These are phyloP conservation scores for Conchocele bisecta DNA, from an alignment of 2,888 invertebrate genomes.

Conservation along the genomic window DNA sequence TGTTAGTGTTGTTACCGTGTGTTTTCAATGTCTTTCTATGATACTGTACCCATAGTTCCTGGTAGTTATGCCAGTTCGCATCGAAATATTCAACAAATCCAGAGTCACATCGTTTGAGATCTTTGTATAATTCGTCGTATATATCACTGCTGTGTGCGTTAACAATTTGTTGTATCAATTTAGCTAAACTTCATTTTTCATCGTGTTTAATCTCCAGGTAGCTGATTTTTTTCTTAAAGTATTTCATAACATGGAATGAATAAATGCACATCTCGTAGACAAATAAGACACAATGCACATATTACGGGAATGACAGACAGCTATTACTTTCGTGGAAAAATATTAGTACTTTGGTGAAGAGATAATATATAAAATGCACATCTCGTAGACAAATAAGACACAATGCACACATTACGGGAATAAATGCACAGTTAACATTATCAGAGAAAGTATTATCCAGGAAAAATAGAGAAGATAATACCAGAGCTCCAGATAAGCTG, in stretches of 20 bases:
- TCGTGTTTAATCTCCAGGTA: neutral
- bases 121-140: neutral
- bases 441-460: too few species aligned
- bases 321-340: too few species aligned
- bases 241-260: slow-evolving; percentile 10
- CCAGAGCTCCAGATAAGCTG: too few species aligned
- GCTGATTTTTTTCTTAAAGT: slow-evolving; percentile 6
- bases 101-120: neutral
- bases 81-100: neutral
- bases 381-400: too few species aligned
- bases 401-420: too few species aligned
- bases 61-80: neutral
- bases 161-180: neutral
- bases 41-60: slow-evolving; percentile 11
- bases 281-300: too few species aligned
- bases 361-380: too few species aligned
- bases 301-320: too few species aligned
- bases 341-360: too few species aligned
- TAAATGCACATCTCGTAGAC: too few species aligned
- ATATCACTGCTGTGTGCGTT: neutral
- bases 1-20: slow-evolving; percentile 6
- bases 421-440: too few species aligned
- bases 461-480: too few species aligned
- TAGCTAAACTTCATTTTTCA: neutral
- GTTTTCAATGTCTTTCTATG: neutral